A percentile compares a stretch with the other conserved stretches of the same genome.
These are phyloP conservation scores for Athrips mouffetella DNA, from an alignment of 2,888 invertebrate species.

Conservation along the genomic window DNA sequence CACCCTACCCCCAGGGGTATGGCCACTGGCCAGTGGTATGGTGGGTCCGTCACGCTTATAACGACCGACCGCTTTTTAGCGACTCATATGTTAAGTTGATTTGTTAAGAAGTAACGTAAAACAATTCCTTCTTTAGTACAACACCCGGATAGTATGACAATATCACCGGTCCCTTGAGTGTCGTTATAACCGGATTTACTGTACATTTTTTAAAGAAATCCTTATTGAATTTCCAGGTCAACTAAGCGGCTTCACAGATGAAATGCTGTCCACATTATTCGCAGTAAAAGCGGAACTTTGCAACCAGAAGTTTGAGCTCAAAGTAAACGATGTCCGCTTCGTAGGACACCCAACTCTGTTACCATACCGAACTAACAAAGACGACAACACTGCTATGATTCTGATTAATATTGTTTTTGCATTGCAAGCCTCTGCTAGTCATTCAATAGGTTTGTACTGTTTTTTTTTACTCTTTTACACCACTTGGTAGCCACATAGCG, in stretches of 20 bases:
- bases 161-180: too few relatives aligned
- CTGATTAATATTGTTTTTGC: slow-evolving; percentile 94
- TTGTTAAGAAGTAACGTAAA: too few relatives aligned
- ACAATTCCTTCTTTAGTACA: too few relatives aligned
- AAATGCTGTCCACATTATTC: slow-evolving; percentile 91
- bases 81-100: too few relatives aligned
- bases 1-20: too few relatives aligned
- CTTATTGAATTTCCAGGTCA: slow-evolving; percentile 54
- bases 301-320: slow-evolving; percentile 94
- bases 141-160: too few relatives aligned
- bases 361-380: slow-evolving; percentile 82
- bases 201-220: too few relatives aligned
- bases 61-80: too few relatives aligned
- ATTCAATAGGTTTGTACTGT: slow-evolving; percentile 83
- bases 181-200: too few relatives aligned
- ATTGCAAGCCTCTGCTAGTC: slow-evolving; percentile 91
- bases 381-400: slow-evolving; percentile 84
- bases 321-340: slow-evolving; percentile 97
- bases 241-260: slow-evolving; percentile 87
- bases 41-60: too few relatives aligned
- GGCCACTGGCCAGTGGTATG: too few relatives aligned
- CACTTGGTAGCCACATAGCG: too few relatives aligned
- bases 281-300: slow-evolving; percentile 94
- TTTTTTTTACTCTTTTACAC: background rate
- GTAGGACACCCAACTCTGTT: slow-evolving; percentile 95